Evolutionary conservation across 2,113 vertebrate species (phyloP), one percentile per base, ranked within the genome.

Genomic region (Hippopotamus amphibius): DNA sequence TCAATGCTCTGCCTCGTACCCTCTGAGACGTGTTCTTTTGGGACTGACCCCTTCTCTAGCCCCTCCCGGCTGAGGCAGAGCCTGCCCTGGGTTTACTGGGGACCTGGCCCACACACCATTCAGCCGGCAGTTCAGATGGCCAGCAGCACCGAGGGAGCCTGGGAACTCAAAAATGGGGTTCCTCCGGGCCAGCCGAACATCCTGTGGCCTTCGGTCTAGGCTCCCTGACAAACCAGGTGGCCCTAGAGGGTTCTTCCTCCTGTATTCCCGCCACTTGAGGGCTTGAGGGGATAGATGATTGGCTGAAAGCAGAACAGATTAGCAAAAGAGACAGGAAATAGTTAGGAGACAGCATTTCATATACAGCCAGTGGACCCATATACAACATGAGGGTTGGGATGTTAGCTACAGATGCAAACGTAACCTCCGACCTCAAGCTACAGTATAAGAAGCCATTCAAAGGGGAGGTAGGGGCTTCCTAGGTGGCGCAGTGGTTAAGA

Each of bases 251-350:
- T 99, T 99, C 97, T 99, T 99, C 41, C 99, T 99, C 63, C 99
- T 99, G 97, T 99, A 99, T 96, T 99, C 99, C 83, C 99, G 99
- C 99, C 99, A 99, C 98, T 99, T 99, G 97, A 99, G 99, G 0
- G 99, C 99, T 99, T 99, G 99, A 2, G 99, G 99, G 82, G 99
- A 99, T 80, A 99, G 99, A 98, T 99, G 99, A 98, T 99, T 99
- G 3, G 99, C 99, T 99, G 96, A 88, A 97, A 94, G 96, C 37
- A 92, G 65, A 88, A 94, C 41, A 84, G 93, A 85, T 92, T 9
- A 91, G 96, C 93, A 0, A 0, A 90, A 57, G 59, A 98, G 95
- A n/a, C 50, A 46, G 94, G 98, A 21, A 92, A 97, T 97, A 99
- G 74, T 94, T 96, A 98, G 43, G 97, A 97, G 66, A 77, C 12